Base-by-base conservation (phyloP, 1,140 invertebrate genomes). In the Leptinotarsa texana region DNA sequence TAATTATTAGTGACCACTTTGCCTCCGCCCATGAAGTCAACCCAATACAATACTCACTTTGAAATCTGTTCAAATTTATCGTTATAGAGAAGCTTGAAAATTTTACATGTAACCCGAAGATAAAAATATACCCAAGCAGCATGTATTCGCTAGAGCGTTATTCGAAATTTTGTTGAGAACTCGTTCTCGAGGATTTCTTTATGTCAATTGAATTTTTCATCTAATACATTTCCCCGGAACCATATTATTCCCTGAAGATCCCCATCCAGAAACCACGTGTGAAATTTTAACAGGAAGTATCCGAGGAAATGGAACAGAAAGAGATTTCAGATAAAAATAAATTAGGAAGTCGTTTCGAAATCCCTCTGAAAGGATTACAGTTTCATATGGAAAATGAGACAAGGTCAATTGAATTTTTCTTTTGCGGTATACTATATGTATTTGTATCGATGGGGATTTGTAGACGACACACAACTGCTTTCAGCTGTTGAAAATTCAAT, bases 301-400 rank as follows among this genome's bases (percentile, higher is more conserved):
- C 68, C 48, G 48, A 51, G 33, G 21, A 69, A 72, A 72, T 62
- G 62, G 70, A 33, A 63, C 21, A 72, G 70, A 72, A 62, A 42
- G 15, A 62, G 57, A 62, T 33, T 48, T 63, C 57, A 63, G 24
- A 63, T 24, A 63, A 63, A 72, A 72, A 72, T 63, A 63, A 72
- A 72, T 72, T 63, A 72, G 70, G 47, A 49, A 69, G 48, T 69
- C 33, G n/a, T 69, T 62, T 48, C 57, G 49, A 42, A 72, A 51
- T 24, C 21, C 57, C 70, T 27, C 42, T 18, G 47, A 63, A 72
- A 24, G 49, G 21, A 72, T 72, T 72, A 72, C 70, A 33, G 57
- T 17, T 63, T n/a, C 70, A 27, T 72, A 72, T 42, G 70, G 70
- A 72, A 72, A 63, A 63, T 33, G 70, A 72, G 70, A 72, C 70